Evolutionary conservation across 1,140 invertebrate species (phyloP).

Genomic region (Eumaeus atala): DNA sequence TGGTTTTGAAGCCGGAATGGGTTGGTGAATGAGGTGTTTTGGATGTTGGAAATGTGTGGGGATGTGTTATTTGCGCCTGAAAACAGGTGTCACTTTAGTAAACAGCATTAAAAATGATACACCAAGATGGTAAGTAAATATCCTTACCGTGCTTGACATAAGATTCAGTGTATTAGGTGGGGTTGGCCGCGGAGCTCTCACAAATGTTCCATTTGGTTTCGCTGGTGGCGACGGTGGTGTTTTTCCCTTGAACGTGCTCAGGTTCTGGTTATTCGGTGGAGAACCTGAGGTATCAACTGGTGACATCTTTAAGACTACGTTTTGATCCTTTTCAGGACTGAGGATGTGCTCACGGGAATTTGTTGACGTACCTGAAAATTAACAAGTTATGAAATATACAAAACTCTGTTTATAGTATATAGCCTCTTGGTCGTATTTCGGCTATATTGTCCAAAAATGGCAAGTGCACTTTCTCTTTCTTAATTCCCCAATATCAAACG

Average conservation of each 20-base stretch:
- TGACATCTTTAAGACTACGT: slow-evolving; percentile 84
- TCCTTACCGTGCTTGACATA: slow-evolving; percentile 73
- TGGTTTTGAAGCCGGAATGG: slow-evolving; percentile 56
- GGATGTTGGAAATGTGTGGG: slow-evolving; percentile 62
- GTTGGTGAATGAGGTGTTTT: slow-evolving; percentile 58
- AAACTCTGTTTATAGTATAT: neutral
- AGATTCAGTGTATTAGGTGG: slow-evolving; percentile 88
- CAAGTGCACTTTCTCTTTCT: neutral
- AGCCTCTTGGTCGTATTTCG: neutral
- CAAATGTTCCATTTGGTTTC: slow-evolving; percentile 54
- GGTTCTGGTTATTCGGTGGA: slow-evolving; percentile 60
- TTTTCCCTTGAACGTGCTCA: slow-evolving; percentile 78
- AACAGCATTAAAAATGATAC: slow-evolving; percentile 23
- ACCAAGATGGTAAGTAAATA: neutral
- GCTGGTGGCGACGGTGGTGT: slow-evolving; percentile 70
- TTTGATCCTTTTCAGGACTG: slow-evolving; percentile 78
- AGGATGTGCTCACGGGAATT: slow-evolving; percentile 56
- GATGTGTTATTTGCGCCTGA: slow-evolving; percentile 74
- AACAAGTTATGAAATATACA: slow-evolving; percentile 11
- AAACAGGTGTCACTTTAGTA: slow-evolving; percentile 59
- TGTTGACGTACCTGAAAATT: slow-evolving; percentile 48
- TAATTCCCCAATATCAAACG: no score
- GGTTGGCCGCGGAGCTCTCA: slow-evolving; percentile 82
- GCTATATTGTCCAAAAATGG: neutral
- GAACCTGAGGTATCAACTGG: slow-evolving; percentile 75